Base-by-base conservation (phyloP, 1,140 invertebrate species). In the Lucilia cuprina region DNA sequence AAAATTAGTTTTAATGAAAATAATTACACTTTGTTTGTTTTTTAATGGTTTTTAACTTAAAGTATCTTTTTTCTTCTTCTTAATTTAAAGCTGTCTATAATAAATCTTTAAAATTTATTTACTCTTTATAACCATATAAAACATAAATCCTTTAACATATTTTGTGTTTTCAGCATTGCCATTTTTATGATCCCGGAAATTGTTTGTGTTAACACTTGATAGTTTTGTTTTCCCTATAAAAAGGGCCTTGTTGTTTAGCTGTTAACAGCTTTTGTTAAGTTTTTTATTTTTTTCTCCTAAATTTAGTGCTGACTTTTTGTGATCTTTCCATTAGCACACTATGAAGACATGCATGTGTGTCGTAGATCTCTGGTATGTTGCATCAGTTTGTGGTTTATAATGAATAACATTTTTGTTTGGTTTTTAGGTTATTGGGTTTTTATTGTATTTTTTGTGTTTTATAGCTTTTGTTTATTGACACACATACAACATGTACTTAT, bases 341-440 rank as follows among this genome's bases (percentile, higher is more conserved):
- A 41, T 8, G 7, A 41, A 10, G 5, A 8, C 41, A 41, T 41
- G 41, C 41, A 41, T 41, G 41, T 10, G 10, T 41, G 41, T 41
- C 41, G 50, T 17, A 55, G 74, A 77, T 77, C 74, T 41, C 12
- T 77, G 74, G 74, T 30, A 77, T 17, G 74, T 77, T 77, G 30
- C 74, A 77, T 77, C 74, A 77, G 41, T 77, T 41, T 77, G 34
- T 77, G 34, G 74, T 77, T 55, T 55, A 55, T 55, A 55, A 41
- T 41, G 41, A 41, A 41, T 41, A 41, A 41, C 21, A 30, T 74
- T 74, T 9, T 34, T 74, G 74, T 74, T 17, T 14, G 34, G 34
- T 21, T 77, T 77, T 77, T 77, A 17, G 70, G 70, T n/a, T 65
- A 74, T 74, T 74, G 70, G 19, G 14, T 65, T 19, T 65, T 21